Evolutionary conservation across 2,113 vertebrate genomes (phyloP).

Genomic region (Podocnemis expansa): DNA sequence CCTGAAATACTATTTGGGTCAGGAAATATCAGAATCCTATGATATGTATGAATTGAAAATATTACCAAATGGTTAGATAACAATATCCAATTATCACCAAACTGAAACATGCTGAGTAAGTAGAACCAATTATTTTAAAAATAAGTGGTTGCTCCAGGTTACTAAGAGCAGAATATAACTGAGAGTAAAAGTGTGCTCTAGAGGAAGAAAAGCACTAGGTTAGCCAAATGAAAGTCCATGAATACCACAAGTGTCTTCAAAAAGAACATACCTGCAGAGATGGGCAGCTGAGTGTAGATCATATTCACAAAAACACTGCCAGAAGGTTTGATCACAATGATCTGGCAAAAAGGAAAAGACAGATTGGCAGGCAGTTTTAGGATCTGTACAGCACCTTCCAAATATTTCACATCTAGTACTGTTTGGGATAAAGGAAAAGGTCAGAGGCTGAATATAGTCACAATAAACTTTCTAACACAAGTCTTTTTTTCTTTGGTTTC

Average conservation of each 20-base stretch:
- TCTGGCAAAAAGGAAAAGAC: constrained; percentile 69
- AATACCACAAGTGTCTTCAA: not conserved
- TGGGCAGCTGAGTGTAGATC: constrained; percentile 85
- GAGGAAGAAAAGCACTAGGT: not conserved
- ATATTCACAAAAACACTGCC: constrained; percentile 86
- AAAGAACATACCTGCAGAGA: constrained; percentile 80
- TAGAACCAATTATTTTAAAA: not conserved
- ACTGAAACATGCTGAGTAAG: not conserved
- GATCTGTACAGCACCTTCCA: not conserved
- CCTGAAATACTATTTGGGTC: not conserved
- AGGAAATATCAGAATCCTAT: not conserved
- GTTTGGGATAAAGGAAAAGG: not conserved
- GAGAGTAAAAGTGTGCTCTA: not conserved
- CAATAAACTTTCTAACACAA: not conserved
- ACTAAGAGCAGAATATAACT: not conserved
- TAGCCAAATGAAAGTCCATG: not conserved
- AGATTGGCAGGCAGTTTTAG: not conserved
- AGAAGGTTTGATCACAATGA: constrained; percentile 78
- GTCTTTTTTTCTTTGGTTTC: not conserved
- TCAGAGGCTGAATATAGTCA: rapidly evolving
- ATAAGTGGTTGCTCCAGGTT: not conserved
- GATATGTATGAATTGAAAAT: not conserved
- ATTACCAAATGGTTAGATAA: not conserved
- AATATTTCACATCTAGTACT: not conserved
- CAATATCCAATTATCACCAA: not conserved